These are phyloP conservation scores for Psammodynastes pulverulentus DNA, from an alignment of 2,113 vertebrate genomes.

Conservation along the genomic window DNA sequence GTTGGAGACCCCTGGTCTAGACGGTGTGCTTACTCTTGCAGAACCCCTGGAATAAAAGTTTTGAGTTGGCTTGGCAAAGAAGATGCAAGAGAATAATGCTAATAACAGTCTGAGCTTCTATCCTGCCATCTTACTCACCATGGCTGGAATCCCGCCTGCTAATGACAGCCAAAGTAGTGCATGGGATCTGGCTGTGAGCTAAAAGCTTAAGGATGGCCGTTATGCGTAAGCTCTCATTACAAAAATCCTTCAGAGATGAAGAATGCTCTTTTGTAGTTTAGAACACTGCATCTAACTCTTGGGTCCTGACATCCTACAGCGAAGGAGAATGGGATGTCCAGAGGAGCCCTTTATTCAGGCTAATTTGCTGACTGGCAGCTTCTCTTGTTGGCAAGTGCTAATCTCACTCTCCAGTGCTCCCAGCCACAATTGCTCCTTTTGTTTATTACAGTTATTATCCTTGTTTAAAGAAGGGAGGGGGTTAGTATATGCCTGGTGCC, in stretches of 20 bases:
- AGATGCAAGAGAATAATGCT: neutral
- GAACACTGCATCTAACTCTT: neutral
- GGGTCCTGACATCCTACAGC: fast-evolving
- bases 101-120: neutral
- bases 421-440: neutral
- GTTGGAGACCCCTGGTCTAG: too few species aligned
- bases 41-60: neutral
- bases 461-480: neutral
- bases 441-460: slow-evolving; percentile 30
- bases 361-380: slow-evolving; percentile 8
- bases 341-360: neutral
- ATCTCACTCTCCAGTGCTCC: slow-evolving; percentile 3
- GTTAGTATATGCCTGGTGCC: neutral
- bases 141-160: neutral
- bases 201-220: neutral
- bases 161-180: neutral
- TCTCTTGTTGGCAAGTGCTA: slow-evolving; percentile 10
- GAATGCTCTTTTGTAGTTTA: neutral
- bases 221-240: neutral
- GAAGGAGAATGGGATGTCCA: neutral
- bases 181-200: neutral
- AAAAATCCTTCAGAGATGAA: neutral
- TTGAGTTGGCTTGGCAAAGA: neutral
- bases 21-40: neutral
- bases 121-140: neutral